These are phyloP conservation scores for Leucophenga maculata DNA, from an alignment of 2,888 invertebrate genomes.

Conservation along the genomic window DNA sequence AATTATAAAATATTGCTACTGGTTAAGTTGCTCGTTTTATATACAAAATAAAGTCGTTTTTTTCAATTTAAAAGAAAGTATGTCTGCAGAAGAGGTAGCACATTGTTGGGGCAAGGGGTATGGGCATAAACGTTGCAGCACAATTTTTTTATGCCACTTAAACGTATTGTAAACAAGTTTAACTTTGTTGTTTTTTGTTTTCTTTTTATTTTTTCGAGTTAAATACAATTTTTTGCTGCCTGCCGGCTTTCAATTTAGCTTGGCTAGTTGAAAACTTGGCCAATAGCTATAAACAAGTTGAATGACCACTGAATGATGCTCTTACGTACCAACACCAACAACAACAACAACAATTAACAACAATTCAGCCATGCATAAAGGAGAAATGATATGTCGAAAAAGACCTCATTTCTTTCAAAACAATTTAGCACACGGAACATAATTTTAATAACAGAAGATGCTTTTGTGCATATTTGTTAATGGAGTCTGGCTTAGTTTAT, in stretches of 20 bases:
- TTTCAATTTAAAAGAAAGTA: slow-evolving; percentile 60
- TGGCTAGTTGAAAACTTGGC: slow-evolving; percentile 45
- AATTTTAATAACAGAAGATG: too few relatives aligned
- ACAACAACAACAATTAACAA: too few relatives aligned
- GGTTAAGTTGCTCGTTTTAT: slow-evolving; percentile 23
- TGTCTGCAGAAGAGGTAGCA: background rate
- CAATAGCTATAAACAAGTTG: slow-evolving; percentile 47
- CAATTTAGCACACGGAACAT: too few relatives aligned
- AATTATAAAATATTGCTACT: background rate
- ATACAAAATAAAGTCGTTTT: slow-evolving; percentile 39
- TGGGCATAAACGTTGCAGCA: background rate
- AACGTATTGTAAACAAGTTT: slow-evolving; percentile 48
- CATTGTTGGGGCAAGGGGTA: too few relatives aligned
- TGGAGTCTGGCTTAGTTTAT: too few relatives aligned
- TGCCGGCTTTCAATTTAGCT: slow-evolving; percentile 7
- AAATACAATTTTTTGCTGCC: too few relatives aligned
- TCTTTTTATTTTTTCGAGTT: background rate
- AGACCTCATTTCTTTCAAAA: too few relatives aligned
- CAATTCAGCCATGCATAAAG: too few relatives aligned
- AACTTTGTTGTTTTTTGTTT: background rate
- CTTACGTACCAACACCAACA: background rate
- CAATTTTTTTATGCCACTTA: too few relatives aligned
- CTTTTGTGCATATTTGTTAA: too few relatives aligned
- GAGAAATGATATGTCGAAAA: too few relatives aligned
- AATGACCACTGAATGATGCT: slow-evolving; percentile 48